These are phyloP conservation scores for Pollenia griseotomentosa DNA, from an alignment of 2,888 invertebrate species.

Conservation along the genomic window DNA sequence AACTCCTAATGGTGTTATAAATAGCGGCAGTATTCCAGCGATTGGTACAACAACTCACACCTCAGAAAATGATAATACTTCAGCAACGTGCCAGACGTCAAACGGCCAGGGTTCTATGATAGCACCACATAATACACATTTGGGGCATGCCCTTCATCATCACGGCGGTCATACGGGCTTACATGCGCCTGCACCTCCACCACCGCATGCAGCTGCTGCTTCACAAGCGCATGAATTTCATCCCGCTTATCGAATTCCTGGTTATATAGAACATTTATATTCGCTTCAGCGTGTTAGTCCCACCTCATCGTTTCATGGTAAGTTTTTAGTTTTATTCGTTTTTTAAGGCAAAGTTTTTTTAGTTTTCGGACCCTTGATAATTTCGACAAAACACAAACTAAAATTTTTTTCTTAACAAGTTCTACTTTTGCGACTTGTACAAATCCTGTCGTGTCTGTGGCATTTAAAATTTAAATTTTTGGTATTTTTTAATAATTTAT, in stretches of 20 bases:
- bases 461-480: too few relatives aligned
- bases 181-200: conserved; percentile 66
- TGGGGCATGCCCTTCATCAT: conserved; percentile 61
- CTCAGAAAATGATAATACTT: conserved; percentile 74
- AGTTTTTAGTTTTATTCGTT: conserved; percentile 74
- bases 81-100: conserved; percentile 10
- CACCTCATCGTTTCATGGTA: conserved; percentile 89
- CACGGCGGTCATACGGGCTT: conserved; percentile 37
- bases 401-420: too few relatives aligned
- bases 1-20: conserved; percentile 69
- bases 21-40: conserved; percentile 2
- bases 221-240: conserved; percentile 84
- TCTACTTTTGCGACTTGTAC: too few relatives aligned
- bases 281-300: conserved; percentile 89
- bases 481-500: too few relatives aligned
- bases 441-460: too few relatives aligned
- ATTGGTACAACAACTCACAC: conserved; percentile 35
- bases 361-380: too few relatives aligned
- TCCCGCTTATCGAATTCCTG: conserved; percentile 89
- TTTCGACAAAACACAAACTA: too few relatives aligned
- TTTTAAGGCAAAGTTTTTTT: too few relatives aligned
- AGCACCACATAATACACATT: conserved; percentile 55
- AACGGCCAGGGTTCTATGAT: conserved; percentile 46
- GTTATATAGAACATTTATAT: conserved; percentile 92
- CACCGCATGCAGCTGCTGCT: conserved; percentile 70